A percentile compares a stretch with the other conserved stretches of the same genome.
Evolutionary conservation across 2,888 invertebrate genomes (phyloP).

Genomic region (Belgica antarctica): DNA sequence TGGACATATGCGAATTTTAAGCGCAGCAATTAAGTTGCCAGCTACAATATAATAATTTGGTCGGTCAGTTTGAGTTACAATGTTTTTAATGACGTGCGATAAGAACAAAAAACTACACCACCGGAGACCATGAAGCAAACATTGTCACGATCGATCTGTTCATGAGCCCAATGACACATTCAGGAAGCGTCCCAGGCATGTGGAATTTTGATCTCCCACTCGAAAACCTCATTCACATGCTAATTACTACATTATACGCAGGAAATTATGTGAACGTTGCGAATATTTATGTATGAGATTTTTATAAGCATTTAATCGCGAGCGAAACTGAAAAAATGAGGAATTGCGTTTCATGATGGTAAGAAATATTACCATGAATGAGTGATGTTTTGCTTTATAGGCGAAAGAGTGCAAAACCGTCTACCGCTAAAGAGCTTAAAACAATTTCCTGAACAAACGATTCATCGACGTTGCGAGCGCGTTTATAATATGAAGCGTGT

Average conservation of each 20-base stretch:
- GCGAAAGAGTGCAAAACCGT: neutral
- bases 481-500: slow-evolving; percentile 32
- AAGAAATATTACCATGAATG: slow-evolving; percentile 14
- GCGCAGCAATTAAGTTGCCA: slow-evolving; percentile 18
- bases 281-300: slow-evolving; percentile 30
- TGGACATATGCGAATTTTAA: slow-evolving; percentile 38
- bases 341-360: slow-evolving; percentile 18
- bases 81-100: neutral
- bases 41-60: too few relatives aligned
- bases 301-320: slow-evolving; percentile 22
- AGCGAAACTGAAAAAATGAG: neutral
- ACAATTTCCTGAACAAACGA: slow-evolving; percentile 42
- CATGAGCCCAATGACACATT: too few relatives aligned
- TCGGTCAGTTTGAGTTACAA: neutral
- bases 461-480: slow-evolving; percentile 17
- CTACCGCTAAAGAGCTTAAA: slow-evolving; percentile 32
- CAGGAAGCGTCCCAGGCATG: too few relatives aligned
- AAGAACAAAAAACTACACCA: too few relatives aligned
- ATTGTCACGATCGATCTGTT: neutral
- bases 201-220: neutral
- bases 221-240: slow-evolving; percentile 22
- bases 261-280: neutral
- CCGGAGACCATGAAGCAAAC: neutral
- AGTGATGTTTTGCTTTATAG: neutral
- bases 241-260: slow-evolving; percentile 13